phyloP scores from a whole-genome alignment of 2,797 vertebrate genomes.

The Muraenolepis orangiensis region DNA sequence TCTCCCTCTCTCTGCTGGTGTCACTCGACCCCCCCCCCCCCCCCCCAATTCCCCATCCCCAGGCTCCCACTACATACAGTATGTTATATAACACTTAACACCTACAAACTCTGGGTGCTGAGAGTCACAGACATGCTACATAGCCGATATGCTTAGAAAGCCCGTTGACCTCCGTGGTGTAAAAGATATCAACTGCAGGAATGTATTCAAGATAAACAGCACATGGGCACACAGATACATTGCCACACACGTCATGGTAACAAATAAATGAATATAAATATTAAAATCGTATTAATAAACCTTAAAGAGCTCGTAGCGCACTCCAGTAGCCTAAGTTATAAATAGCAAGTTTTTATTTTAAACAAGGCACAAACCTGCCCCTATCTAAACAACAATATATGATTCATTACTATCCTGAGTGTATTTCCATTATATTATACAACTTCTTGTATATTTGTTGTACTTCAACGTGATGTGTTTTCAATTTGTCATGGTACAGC shows the following conservation, averaged over 20 bases:
- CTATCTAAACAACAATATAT: not conserved
- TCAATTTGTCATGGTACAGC: constrained; percentile 27
- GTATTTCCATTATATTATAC: constrained; percentile 12
- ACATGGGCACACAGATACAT: constrained; percentile 57
- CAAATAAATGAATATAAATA: constrained; percentile 20
- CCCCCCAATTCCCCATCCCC: constrained; percentile 40
- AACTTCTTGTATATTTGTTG: constrained; percentile 10
- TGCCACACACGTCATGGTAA: constrained; percentile 15
- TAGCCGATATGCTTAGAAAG: constrained; percentile 38
- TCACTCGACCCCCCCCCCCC: constrained; percentile 32
- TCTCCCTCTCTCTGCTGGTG: constrained; percentile 19
- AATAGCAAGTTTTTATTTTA: constrained; percentile 26
- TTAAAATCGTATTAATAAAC: constrained; percentile 26
- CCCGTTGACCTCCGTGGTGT: constrained; percentile 33
- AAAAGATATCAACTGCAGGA: constrained; percentile 37
- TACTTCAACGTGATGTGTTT: not conserved
- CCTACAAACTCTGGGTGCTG: constrained; percentile 56
- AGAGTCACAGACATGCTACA: constrained; percentile 42
- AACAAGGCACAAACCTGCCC: constrained; percentile 32
- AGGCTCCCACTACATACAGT: constrained; percentile 64
- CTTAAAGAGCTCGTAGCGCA: constrained; percentile 50
- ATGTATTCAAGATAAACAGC: constrained; percentile 43
- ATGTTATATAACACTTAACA: constrained; percentile 70
- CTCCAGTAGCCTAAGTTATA: constrained; percentile 29
- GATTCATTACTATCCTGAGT: constrained; percentile 7